Base-by-base conservation (phyloP, 2,888 invertebrate genomes). In the Leuctra nigra region DNA sequence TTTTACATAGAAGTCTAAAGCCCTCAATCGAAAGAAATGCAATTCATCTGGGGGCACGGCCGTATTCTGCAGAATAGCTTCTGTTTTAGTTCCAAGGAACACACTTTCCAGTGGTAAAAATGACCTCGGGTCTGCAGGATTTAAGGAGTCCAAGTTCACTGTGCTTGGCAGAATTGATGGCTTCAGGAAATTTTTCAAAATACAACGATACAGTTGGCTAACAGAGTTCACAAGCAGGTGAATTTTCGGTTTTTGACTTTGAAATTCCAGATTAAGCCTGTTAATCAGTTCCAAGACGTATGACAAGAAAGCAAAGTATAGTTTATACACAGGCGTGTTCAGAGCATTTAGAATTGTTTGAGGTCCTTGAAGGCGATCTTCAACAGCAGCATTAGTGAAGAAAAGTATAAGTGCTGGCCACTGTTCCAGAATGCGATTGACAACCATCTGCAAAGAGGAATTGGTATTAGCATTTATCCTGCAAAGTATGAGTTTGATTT, bases 351-450 rank as follows among this genome's bases (percentile, higher is more conserved):
- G 16, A 11, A 52, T 52, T 16, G n/a, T 52, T 2, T 35, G 35
- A 9, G 14, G 18, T 6, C 14, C 53, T 33, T 22, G 4, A 13
- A 52, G 22, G 11, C 20, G 25, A 3, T 52, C 53, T 4, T 14
- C 20, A n/a, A 14, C 1, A 3, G 14, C 29, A 20, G 53, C n/a
- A 33, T 29, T 22, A 14, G 1, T 52, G 16, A 52, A 52, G 33
- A 29, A 35, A 14, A 36, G 36, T 4, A 52, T 35, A 6, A 52
- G 16, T n/a, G 53, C 53, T 14, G 33, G 2, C 18, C 36, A 52
- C 35, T 52, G 53, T 16, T 52, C 35, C 22, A 52, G 22, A 33
- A 52, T 14, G 20, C 53, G 14, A 13, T 33, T 18, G 6, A 52
- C 53, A 22, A 35, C 53, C 20, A 14, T n/a, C 53, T 52, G 36